phyloP scores from a whole-genome alignment of 2,888 invertebrate species.

The Spialia ferax region DNA sequence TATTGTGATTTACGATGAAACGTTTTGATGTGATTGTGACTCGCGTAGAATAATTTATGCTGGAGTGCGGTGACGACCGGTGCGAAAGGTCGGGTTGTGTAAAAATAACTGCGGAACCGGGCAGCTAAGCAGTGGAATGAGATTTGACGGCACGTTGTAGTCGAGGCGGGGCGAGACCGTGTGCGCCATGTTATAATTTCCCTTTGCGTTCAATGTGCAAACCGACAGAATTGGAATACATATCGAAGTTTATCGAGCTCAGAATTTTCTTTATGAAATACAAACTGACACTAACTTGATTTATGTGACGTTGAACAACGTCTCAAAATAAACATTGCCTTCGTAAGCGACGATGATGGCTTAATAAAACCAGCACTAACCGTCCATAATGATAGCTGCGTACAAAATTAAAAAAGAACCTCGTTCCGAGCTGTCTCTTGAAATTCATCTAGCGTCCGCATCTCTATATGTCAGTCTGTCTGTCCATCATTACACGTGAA shows the following conservation, averaged over 20 bases:
- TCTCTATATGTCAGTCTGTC: conserved; percentile 71
- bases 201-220: conserved; percentile 82
- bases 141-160: conserved; percentile 86
- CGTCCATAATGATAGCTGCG: conserved; percentile 55
- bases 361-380: conserved; percentile 68
- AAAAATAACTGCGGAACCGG: conserved; percentile 86
- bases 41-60: conserved; percentile 70
- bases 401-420: conserved; percentile 51
- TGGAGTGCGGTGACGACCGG: conserved; percentile 84
- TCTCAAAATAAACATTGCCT: conserved; percentile 62
- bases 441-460: conserved; percentile 75
- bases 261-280: conserved; percentile 18
- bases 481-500: conserved; percentile 80
- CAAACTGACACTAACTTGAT: conserved; percentile 9
- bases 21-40: conserved; percentile 68
- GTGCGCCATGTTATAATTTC: conserved; percentile 86
- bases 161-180: conserved; percentile 84
- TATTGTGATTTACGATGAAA: conserved; percentile 59
- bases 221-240: conserved; percentile 35
- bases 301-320: conserved; percentile 27
- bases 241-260: conserved; percentile 24
- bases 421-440: conserved; percentile 62
- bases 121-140: conserved; percentile 85
- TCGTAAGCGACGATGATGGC: conserved; percentile 60
- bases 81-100: conserved; percentile 86